Base-by-base conservation (phyloP, 2,888 invertebrate genomes). In the Spisula subtruncata region DNA sequence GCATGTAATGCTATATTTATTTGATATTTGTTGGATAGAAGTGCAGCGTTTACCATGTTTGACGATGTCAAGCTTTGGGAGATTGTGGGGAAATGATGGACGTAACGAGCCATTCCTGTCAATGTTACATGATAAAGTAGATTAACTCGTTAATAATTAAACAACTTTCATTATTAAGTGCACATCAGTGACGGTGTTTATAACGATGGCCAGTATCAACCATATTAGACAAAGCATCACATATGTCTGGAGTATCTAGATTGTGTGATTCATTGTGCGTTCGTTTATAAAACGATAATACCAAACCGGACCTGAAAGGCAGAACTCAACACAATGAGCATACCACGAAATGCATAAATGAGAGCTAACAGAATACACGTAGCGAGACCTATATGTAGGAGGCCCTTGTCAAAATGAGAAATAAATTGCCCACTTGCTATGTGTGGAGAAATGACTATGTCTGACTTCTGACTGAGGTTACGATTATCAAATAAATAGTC, bases 131-230 rank as follows among this genome's bases (percentile, higher is more conserved):
- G 80, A 80, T 80, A 80, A 46, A 80, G 46, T 48, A 80, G 80
- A 48, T 20, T 46, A 5, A 48, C 41, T 46, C 25, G 80, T 80
- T 18, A 80, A 80, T 80, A 80, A 80, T 80, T 80, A 80, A 80
- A 80, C 46, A 48, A 46, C 80, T 80, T n/a, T 80, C 20, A 80
- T 80, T n/a, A 80, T 80, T 80, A 80, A 41, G 32, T 41, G 46
- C 2, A 80, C 80, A 46, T 46, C 80, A 32, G 46, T 80, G 80
- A 41, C 32, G 32, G 14, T 12, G 71, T 71, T 29, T 71, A 71
- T 29, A 18, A 71, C 32, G 10, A 56, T 10, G n/a, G 10, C 29
- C 12, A 29, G 32, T 71, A 71, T 71, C 29, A 32, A 71, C 1
- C 32, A 71, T 71, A 32, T 71, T 29, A n/a, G 29, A n/a, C 32